These are phyloP conservation scores for Trachythela sp. DNA, from an alignment of 64 coral and sea anemone species.

Conservation along the genomic window DNA sequence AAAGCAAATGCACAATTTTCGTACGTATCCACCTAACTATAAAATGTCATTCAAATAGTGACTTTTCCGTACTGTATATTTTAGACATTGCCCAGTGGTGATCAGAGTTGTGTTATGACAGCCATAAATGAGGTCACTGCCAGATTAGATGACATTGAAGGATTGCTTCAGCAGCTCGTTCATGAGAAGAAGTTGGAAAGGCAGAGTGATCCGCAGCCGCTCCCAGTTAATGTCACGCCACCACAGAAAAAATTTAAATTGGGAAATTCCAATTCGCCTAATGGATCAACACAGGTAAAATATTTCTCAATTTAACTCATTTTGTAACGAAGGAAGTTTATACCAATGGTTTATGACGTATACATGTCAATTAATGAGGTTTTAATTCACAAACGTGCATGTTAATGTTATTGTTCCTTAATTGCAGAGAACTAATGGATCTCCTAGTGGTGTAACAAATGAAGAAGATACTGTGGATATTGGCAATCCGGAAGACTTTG, in stretches of 20 bases:
- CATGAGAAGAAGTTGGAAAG: not conserved
- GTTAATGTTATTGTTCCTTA: not conserved
- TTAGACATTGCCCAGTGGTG: not conserved
- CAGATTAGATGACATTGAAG: not conserved
- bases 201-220: not conserved
- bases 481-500: not conserved
- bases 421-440: not conserved
- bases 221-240: too few relatives aligned
- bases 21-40: not conserved
- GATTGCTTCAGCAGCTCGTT: too few relatives aligned
- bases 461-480: not conserved
- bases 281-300: not conserved
- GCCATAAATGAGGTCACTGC: not conserved
- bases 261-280: not conserved
- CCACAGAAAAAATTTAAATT: not conserved
- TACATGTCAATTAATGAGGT: too few relatives aligned
- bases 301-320: not conserved
- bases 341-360: too few relatives aligned
- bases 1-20: too few relatives aligned
- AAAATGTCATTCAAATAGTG: not conserved
- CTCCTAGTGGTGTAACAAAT: not conserved
- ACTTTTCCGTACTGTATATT: not conserved
- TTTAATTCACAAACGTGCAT: too few relatives aligned
- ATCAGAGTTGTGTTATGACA: not conserved
- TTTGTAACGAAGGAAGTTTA: not conserved